Percentiles rank a stretch among this genome's conserved stretches.
Evolutionary conservation across 1,140 invertebrate species (phyloP).

Genomic region (Cylas formicarius): DNA sequence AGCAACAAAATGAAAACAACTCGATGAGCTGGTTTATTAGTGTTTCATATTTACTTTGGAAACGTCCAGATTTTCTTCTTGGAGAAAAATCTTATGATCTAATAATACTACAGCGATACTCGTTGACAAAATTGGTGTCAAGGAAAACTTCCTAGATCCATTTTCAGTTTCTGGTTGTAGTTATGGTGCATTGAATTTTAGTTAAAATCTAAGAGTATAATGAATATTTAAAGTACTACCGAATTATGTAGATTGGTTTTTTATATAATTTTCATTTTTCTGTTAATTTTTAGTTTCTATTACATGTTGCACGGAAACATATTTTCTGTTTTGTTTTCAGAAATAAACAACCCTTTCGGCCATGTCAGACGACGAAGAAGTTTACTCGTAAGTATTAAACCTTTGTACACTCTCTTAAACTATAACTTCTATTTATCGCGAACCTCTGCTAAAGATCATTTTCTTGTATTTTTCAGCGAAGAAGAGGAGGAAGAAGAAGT

Average conservation of each 20-base stretch:
- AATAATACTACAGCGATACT: too few species aligned
- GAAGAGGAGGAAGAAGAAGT: constrained; percentile 66
- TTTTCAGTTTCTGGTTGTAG: background rate
- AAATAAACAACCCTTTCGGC: constrained; percentile 23
- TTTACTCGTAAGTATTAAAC: constrained; percentile 56
- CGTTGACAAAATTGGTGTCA: too few species aligned
- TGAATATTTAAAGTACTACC: constrained; percentile 18
- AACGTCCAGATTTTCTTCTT: too few species aligned
- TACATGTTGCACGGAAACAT: constrained; percentile 4
- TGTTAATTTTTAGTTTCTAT: constrained; percentile 13
- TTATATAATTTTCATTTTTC: background rate
- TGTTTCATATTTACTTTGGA: too few species aligned
- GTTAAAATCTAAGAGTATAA: constrained; percentile 12
- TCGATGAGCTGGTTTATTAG: too few species aligned
- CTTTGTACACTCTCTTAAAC: background rate
- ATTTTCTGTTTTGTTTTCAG: constrained; percentile 20
- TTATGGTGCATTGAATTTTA: constrained; percentile 16
- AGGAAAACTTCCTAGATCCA: background rate
- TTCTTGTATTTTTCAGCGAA: constrained; percentile 35
- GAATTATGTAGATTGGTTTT: background rate
- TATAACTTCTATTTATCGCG: constrained; percentile 5
- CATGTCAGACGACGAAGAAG: constrained; percentile 68
- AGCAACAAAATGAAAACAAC: too few species aligned
- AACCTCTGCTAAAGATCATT: too few species aligned
- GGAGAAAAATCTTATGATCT: too few species aligned